Evolutionary conservation across 2,888 invertebrate genomes (phyloP).

Genomic region (Taphrorychus bicolor): DNA sequence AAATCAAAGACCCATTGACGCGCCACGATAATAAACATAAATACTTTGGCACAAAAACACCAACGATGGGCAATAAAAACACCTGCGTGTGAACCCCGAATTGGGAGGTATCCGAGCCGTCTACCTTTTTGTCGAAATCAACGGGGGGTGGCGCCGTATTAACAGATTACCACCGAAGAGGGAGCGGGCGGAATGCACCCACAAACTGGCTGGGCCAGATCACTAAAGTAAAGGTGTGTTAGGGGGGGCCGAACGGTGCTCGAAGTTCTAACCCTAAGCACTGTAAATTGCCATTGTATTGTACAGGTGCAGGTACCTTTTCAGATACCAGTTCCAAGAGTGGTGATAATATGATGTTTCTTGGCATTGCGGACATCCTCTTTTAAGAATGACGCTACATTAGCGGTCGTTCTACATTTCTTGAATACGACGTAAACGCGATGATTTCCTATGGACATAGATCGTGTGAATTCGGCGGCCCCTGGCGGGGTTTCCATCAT

Average conservation of each 20-base stretch:
- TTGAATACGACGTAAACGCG: conserved; percentile 18
- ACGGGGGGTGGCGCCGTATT: conserved; percentile 38
- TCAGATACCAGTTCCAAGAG: too few species aligned
- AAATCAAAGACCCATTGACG: conserved; percentile 7
- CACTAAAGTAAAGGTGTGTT: not conserved
- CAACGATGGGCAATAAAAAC: conserved; percentile 21
- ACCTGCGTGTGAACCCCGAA: conserved; percentile 32
- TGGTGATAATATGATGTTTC: too few species aligned
- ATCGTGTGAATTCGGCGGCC: conserved; percentile 35
- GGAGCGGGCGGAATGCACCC: conserved; percentile 10
- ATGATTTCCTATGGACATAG: conserved; percentile 25
- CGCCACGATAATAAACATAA: too few species aligned
- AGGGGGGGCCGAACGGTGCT: too few species aligned
- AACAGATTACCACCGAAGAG: conserved; percentile 13
- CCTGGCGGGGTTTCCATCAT: conserved; percentile 23
- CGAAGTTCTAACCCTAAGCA: too few species aligned
- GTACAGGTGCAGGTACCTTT: not conserved
- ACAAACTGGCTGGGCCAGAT: not conserved
- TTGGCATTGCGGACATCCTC: conserved; percentile 19
- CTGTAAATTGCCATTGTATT: too few species aligned
- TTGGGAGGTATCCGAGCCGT: conserved; percentile 31
- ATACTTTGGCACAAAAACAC: conserved; percentile 15
- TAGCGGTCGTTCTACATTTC: conserved; percentile 31
- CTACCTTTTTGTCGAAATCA: conserved; percentile 32
- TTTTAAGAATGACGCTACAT: not conserved